These are phyloP conservation scores for Ramphastos sulfuratus DNA, from an alignment of 2,113 vertebrate species.

Conservation along the genomic window DNA sequence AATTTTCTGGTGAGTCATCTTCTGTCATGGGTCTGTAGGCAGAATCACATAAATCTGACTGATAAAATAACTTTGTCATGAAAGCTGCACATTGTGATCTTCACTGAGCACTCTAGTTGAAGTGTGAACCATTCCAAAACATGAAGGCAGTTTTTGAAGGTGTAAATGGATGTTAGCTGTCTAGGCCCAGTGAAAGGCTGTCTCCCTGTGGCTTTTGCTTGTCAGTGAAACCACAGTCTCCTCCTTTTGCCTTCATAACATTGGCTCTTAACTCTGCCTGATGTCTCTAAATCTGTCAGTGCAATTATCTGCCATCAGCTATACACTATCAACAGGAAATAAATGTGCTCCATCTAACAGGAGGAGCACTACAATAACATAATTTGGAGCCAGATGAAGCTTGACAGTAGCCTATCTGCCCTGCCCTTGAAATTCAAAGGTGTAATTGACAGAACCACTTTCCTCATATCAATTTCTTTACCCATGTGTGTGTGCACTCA, in stretches of 20 bases:
- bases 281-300: background rate
- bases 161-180: background rate
- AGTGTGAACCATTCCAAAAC: background rate
- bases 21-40: background rate
- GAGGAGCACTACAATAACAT: background rate
- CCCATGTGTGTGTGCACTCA: background rate
- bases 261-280: background rate
- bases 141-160: background rate
- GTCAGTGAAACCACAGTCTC: background rate
- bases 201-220: conserved; percentile 4
- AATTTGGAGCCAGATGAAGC: background rate
- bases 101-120: background rate
- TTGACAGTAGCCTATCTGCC: background rate
- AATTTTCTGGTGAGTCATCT: background rate
- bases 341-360: background rate
- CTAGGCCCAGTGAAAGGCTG: background rate
- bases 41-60: background rate
- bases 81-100: background rate
- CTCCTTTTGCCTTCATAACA: background rate
- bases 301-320: conserved; percentile 14
- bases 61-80: background rate
- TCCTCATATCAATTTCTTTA: background rate
- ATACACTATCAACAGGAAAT: conserved; percentile 8
- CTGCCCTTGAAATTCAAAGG: conserved; percentile 1
- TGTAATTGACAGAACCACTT: background rate